A percentile compares a stretch with the other conserved stretches of the same genome.
These are phyloP conservation scores for Tolmerus cingulatus DNA, from an alignment of 2,888 invertebrate genomes.

Conservation along the genomic window DNA sequence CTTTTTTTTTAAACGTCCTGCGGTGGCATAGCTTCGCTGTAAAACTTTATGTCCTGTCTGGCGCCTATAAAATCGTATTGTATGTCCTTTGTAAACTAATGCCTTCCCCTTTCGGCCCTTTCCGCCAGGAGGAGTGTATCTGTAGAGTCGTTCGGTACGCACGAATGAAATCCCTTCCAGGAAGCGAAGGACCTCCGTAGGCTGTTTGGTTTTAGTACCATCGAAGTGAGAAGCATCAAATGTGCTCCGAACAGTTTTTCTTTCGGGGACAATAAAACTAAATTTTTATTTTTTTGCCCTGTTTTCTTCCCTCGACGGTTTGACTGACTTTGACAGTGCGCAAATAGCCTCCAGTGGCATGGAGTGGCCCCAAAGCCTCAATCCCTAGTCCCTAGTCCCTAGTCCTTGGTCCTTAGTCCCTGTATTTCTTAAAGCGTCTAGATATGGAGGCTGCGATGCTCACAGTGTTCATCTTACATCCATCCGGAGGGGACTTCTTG, in stretches of 20 bases:
- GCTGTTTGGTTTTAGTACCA: not conserved
- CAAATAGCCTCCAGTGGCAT: not conserved
- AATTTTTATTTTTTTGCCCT: not conserved
- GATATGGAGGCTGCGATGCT: not conserved
- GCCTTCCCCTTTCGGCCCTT: not conserved
- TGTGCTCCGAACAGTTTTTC: not conserved
- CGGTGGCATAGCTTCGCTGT: not conserved
- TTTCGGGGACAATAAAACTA: slow-evolving; percentile 2
- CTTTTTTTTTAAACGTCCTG: not conserved
- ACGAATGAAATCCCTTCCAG: not conserved
- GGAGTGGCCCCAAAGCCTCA: not conserved
- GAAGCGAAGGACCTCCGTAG: not conserved
- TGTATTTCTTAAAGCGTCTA: not conserved
- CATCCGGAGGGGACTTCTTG: not conserved
- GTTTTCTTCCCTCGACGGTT: not conserved
- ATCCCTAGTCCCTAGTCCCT: not conserved
- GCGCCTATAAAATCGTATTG: slow-evolving; percentile 28
- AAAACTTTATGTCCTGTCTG: slow-evolving; percentile 30
- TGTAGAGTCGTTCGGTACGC: not conserved
- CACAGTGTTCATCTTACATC: not conserved
- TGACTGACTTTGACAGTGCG: not conserved
- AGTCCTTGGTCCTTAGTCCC: not conserved
- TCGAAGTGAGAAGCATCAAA: not conserved
- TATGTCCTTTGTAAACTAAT: slow-evolving; percentile 7
- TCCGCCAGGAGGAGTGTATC: not conserved